Conservation (phyloP, 2,113 vertebrate species). For the Osmerus mordax region DNA sequence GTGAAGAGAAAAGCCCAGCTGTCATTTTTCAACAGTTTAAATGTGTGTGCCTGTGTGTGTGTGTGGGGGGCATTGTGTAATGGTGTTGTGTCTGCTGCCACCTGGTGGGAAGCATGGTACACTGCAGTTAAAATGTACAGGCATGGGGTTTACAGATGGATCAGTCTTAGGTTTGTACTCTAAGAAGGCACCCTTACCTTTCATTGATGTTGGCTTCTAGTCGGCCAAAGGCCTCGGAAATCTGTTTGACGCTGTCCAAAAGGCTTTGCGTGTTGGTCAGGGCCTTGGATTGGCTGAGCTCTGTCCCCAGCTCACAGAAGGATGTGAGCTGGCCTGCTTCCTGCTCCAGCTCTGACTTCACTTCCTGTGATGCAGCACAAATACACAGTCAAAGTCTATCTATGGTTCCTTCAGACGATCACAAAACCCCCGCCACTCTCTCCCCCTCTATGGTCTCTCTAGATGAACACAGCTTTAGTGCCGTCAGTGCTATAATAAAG, state of each 20-base stretch:
- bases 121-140: not conserved
- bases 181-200: constrained; percentile 69
- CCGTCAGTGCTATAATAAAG: not conserved
- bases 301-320: constrained; percentile 77
- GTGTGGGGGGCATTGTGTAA: not conserved
- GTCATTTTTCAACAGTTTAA: not conserved
- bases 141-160: not conserved
- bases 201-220: constrained; percentile 80
- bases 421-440: too few species aligned
- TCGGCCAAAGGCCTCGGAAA: constrained; percentile 80
- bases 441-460: too few species aligned
- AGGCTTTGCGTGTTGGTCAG: constrained; percentile 71
- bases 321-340: constrained; percentile 79
- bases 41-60: not conserved
- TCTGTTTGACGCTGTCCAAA: constrained; percentile 75
- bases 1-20: not conserved
- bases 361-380: constrained; percentile 73
- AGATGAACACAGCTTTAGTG: too few species aligned
- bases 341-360: constrained; percentile 82
- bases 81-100: constrained; percentile 16
- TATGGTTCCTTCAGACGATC: not conserved
- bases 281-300: constrained; percentile 75
- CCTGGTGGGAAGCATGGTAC: constrained; percentile 22
- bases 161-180: not conserved
- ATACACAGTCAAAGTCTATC: not conserved